phyloP scores from a whole-genome alignment of 2,113 vertebrate genomes.

The Onychostoma macrolepis region DNA sequence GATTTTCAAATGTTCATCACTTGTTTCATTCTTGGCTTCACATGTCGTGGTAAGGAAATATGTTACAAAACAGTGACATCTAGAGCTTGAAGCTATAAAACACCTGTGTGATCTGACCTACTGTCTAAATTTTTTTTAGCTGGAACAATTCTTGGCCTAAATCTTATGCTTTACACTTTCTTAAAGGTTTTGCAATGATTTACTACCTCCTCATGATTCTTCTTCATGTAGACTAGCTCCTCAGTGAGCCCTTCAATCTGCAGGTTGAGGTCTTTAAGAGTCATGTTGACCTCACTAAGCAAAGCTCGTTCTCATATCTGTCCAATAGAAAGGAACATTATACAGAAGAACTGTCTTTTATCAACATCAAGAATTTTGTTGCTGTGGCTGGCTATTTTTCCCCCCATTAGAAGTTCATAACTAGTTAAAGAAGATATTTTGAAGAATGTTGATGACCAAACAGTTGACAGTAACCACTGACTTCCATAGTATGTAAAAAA shows the following conservation, averaged over 20 bases:
- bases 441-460: too few species aligned
- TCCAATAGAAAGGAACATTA: background rate
- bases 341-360: background rate
- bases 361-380: background rate
- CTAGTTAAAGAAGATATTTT: too few species aligned
- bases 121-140: background rate
- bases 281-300: conserved; percentile 75
- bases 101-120: background rate
- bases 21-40: background rate
- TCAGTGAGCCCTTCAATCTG: conserved; percentile 72
- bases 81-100: background rate
- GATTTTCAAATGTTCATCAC: background rate
- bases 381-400: background rate
- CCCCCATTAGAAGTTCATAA: too few species aligned
- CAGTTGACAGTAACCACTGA: too few species aligned
- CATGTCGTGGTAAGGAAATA: background rate
- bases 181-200: background rate
- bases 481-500: too few species aligned
- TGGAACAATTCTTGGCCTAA: background rate
- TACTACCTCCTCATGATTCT: conserved; percentile 74
- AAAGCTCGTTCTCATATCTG: conserved; percentile 76
- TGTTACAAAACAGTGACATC: conserved; percentile 4
- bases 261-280: conserved; percentile 69
- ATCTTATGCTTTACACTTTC: background rate
- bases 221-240: conserved; percentile 72